These are phyloP conservation scores for Toxotes jaculatrix DNA, from an alignment of 2,113 vertebrate genomes.

Conservation along the genomic window DNA sequence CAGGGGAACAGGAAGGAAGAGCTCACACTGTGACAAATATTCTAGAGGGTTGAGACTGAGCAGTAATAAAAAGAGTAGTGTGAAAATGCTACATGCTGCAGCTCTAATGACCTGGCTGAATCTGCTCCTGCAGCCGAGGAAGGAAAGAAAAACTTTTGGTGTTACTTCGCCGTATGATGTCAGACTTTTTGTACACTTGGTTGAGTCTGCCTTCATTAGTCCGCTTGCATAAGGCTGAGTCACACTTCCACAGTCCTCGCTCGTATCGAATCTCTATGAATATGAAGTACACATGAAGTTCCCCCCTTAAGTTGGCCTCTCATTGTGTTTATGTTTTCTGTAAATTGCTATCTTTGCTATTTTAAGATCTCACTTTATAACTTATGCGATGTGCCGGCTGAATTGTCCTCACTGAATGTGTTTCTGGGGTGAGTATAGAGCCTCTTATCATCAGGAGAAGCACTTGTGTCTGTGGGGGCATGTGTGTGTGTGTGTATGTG, in stretches of 20 bases:
- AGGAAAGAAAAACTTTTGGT: constrained; percentile 14
- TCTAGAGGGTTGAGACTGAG: constrained; percentile 1
- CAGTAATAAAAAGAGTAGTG: background rate
- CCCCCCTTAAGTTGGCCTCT: constrained; percentile 35
- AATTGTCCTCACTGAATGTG: constrained; percentile 44
- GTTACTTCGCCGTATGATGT: constrained; percentile 8
- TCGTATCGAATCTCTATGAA: constrained; percentile 44
- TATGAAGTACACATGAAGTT: constrained; percentile 17
- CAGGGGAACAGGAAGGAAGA: background rate
- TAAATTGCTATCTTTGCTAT: constrained; percentile 56
- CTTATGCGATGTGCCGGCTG: constrained; percentile 37
- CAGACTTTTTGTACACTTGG: constrained; percentile 1
- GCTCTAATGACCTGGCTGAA: constrained; percentile 35
- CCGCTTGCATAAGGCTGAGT: constrained; percentile 38
- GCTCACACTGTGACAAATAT: background rate
- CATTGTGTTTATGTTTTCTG: constrained; percentile 37
- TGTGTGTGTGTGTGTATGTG: constrained; percentile 25
- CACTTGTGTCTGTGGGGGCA: constrained; percentile 41
- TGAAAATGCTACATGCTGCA: background rate
- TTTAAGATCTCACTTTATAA: constrained; percentile 46
- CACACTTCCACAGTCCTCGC: constrained; percentile 34
- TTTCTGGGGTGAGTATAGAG: constrained; percentile 17
- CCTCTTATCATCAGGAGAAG: constrained; percentile 40
- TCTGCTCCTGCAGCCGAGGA: background rate
- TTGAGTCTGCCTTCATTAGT: constrained; percentile 53